Evolutionary conservation across 2,797 vertebrate species (phyloP), one percentile per base, ranked within the genome.

Genomic region (Hoplostethus mediterraneus): DNA sequence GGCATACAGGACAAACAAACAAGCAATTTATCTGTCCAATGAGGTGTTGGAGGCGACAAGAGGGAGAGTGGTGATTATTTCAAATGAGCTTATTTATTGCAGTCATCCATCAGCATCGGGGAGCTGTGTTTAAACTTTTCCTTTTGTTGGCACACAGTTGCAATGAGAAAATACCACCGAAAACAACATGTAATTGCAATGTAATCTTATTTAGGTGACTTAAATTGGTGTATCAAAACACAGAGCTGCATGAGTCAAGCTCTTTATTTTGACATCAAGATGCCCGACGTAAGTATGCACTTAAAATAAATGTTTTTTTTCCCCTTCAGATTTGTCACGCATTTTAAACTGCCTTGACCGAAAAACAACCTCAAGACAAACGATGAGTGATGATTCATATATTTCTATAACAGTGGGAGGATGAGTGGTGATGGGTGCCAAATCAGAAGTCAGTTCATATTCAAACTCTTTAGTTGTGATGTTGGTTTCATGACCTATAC

Each of bases 61-160:
- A 65, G 71, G 44, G 69, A 79, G 69, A 10, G 0, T 25, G 49
- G 71, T 80, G 76, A 90, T 90, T 85, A 81, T 75, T 85, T 83
- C n/a, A 79, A 82, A 87, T 73, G 31, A 82, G 74, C 33, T 63
- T 52, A 82, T 81, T 89, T 79, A 89, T 87, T 84, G 74, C 56
- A 51, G 67, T 73, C 80, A 84, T 91, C 82, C 59, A 81, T 91
- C 84, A 86, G 76, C 52, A 75, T 58, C 2, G 9, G 79, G 72
- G 61, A 71, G 81, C 71, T 49, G 44, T 71, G 70, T 80, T 83
- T n/a, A 40, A 79, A 77, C 53, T 57, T 73, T 66, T 69, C 38
- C 49, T 61, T 16, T 40, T 73, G 40, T 64, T 72, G 55, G 66
- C 53, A 40, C 30, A 48, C 40, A 55, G 28, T 58, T 28, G 49